phyloP scores from a whole-genome alignment of 2,888 invertebrate genomes.

The Operophtera brumata region DNA sequence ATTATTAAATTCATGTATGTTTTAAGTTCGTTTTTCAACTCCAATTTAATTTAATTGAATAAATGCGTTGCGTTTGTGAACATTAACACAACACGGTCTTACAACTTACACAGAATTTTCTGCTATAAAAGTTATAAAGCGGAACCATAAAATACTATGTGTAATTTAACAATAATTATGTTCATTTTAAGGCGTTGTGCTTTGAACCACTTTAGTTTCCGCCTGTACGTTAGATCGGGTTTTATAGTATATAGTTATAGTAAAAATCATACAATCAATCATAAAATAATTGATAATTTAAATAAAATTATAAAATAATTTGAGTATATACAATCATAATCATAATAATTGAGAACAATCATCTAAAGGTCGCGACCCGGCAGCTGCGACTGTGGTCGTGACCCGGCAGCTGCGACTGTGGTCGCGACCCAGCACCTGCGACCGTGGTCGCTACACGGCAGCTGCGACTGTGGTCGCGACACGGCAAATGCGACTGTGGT shows the following conservation, averaged over 20 bases:
- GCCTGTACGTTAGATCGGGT: neutral
- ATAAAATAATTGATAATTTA: neutral
- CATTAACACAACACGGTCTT: slow-evolving; percentile 3
- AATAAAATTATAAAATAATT: neutral
- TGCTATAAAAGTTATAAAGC: slow-evolving; percentile 29
- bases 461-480: no score
- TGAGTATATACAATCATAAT: neutral
- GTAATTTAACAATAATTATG: slow-evolving; percentile 33
- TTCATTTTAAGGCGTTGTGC: slow-evolving; percentile 20
- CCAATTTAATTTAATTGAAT: neutral
- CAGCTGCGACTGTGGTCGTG: no score
- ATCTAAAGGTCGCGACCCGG: no score
- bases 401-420: no score
- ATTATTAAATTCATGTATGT: neutral
- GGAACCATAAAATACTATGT: slow-evolving; percentile 42
- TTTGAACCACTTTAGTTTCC: neutral
- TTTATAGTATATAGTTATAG: neutral
- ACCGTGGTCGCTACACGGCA: no score
- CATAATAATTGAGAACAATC: no score
- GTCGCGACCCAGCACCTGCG: no score
- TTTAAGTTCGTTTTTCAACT: neutral
- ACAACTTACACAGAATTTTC: slow-evolving; percentile 13
- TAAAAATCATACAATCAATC: slow-evolving; percentile 4
- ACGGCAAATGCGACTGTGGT: no score
- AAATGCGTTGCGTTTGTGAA: slow-evolving; percentile 15